A percentile compares a stretch with the other conserved stretches of the same genome.
Conservation (phyloP, 2,797 vertebrate genomes). For the Discoglossus pictus region DNA sequence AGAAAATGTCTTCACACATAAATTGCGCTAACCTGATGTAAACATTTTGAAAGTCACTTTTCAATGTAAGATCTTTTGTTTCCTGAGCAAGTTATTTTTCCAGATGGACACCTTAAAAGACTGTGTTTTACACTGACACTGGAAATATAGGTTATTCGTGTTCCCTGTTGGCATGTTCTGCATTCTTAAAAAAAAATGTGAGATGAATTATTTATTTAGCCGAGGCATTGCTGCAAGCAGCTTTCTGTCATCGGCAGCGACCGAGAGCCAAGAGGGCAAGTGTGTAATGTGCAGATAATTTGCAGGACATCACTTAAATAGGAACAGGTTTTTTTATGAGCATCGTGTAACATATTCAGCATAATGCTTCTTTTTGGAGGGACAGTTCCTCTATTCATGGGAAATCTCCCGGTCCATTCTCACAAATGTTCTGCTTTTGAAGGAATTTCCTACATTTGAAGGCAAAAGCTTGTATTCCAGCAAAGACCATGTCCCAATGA, state of each 20-base stretch:
- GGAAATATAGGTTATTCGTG: conserved; percentile 27
- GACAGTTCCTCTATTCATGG: no score
- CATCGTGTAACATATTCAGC: background rate
- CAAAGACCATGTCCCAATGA: no score
- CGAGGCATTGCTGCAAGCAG: background rate
- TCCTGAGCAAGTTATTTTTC: conserved; percentile 4
- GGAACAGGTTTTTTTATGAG: background rate
- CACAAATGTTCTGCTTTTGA: no score
- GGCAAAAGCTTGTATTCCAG: no score
- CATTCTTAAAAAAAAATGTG: conserved; percentile 2
- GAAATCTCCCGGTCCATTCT: no score
- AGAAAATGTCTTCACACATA: no score
- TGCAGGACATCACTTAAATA: conserved; percentile 2
- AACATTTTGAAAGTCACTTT: background rate
- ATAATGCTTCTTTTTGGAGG: no score
- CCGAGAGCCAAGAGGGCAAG: background rate
- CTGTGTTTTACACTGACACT: background rate
- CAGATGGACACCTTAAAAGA: conserved; percentile 12
- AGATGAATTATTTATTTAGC: conserved; percentile 40
- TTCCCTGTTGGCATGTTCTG: conserved; percentile 4
- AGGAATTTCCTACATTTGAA: no score
- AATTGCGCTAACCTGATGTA: background rate
- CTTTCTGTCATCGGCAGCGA: conserved; percentile 4
- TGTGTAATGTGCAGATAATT: background rate
- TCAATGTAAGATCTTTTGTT: background rate